phyloP scores from a whole-genome alignment of 2,888 invertebrate species.

The Elegia similella region DNA sequence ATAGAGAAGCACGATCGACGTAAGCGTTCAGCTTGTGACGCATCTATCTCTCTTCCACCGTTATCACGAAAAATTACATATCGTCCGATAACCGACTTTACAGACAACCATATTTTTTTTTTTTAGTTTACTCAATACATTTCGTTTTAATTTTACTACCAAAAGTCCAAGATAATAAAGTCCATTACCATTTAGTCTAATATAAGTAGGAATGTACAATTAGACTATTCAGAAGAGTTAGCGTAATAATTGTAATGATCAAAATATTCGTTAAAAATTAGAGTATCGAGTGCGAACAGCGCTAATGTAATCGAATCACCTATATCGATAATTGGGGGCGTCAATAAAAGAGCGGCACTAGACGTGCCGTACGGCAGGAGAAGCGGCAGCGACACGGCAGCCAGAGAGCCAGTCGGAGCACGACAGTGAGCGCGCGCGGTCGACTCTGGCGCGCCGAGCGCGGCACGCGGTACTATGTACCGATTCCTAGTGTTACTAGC shows the following conservation, averaged over 20 bases:
- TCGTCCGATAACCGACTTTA: too few species aligned
- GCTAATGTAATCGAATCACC: slow-evolving; percentile 54
- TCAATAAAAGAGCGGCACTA: slow-evolving; percentile 52
- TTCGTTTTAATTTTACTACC: too few species aligned
- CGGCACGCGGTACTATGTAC: slow-evolving; percentile 47
- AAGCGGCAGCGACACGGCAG: slow-evolving; percentile 27
- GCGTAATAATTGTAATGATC: slow-evolving; percentile 35
- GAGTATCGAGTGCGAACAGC: slow-evolving; percentile 32
- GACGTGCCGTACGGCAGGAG: slow-evolving; percentile 34
- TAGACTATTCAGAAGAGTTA: slow-evolving; percentile 34
- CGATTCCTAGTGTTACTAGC: slow-evolving; percentile 69
- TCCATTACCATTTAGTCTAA: background rate
- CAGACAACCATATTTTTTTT: too few species aligned
- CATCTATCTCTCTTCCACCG: too few species aligned
- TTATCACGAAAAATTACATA: too few species aligned
- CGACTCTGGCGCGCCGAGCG: slow-evolving; percentile 48
- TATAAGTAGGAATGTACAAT: background rate
- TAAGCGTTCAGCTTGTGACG: too few species aligned
- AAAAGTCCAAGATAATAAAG: too few species aligned
- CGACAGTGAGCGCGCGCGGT: slow-evolving; percentile 58
- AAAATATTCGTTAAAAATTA: slow-evolving; percentile 34
- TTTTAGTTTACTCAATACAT: too few species aligned
- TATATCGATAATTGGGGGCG: slow-evolving; percentile 60
- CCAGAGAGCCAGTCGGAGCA: slow-evolving; percentile 53
- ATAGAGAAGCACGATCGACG: too few species aligned